Evolutionary conservation across 2,113 vertebrate species (phyloP).

Genomic region (Anguilla rostrata): DNA sequence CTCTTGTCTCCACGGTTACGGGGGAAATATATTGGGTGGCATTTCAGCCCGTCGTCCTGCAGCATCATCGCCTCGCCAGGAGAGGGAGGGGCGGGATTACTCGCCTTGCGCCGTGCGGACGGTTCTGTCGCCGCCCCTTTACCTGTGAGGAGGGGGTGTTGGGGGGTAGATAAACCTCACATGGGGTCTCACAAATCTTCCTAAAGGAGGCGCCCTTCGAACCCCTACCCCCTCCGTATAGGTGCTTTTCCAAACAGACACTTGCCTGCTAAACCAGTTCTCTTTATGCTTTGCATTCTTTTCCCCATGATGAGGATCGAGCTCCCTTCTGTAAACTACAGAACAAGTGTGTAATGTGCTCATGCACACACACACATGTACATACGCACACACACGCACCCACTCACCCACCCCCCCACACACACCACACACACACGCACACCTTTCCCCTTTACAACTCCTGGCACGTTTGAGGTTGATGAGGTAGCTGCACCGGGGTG

Average conservation of each 20-base stretch:
- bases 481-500: no score
- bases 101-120: conserved; percentile 55
- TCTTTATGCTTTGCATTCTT: no score
- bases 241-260: no score
- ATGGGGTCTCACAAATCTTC: background rate
- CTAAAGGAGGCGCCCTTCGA: background rate
- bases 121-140: conserved; percentile 46
- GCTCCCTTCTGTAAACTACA: no score
- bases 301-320: no score
- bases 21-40: conserved; percentile 68
- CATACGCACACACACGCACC: background rate
- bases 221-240: no score
- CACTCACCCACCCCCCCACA: background rate
- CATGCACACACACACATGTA: background rate
- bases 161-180: background rate
- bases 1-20: conserved; percentile 55
- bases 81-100: conserved; percentile 62
- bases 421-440: background rate
- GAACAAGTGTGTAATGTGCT: background rate
- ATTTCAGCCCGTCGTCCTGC: conserved; percentile 71
- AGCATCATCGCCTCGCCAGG: conserved; percentile 62
- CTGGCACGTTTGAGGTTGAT: no score
- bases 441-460: no score
- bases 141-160: background rate
- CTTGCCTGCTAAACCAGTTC: no score